Conservation (phyloP, 1,140 invertebrate species). For the Hypsibius dujardini region DNA sequence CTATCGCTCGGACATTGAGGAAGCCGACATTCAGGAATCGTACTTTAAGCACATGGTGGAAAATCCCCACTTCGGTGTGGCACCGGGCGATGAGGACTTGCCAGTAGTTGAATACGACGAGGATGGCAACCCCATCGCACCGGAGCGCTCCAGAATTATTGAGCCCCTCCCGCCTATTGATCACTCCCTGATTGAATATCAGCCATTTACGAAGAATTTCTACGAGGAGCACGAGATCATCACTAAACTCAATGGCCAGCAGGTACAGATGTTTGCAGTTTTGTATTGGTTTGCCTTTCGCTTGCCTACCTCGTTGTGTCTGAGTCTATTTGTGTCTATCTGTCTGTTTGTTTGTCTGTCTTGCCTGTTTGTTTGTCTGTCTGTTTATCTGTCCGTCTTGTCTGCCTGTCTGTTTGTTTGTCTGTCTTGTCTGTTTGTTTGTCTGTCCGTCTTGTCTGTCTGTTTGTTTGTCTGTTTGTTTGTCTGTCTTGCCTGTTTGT, state of each 20-base stretch:
- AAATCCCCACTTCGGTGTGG: constrained; percentile 68
- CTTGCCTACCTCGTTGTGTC: no score
- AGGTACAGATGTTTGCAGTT: constrained; percentile 32
- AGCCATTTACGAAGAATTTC: constrained; percentile 79
- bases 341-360: no score
- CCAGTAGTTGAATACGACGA: constrained; percentile 71
- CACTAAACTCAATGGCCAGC: constrained; percentile 45
- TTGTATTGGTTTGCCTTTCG: no score
- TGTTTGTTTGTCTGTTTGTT: no score
- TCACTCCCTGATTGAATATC: constrained; percentile 71
- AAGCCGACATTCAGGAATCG: constrained; percentile 79
- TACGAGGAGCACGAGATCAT: constrained; percentile 88
- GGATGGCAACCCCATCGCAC: constrained; percentile 84
- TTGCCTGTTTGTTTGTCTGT: no score
- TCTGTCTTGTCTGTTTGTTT: no score
- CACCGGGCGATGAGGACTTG: constrained; percentile 45
- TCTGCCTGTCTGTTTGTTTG: no score
- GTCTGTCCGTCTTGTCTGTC: no score
- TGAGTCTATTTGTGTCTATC: no score
- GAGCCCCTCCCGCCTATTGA: constrained; percentile 88
- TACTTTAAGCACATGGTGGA: constrained; percentile 75
- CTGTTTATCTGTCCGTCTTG: no score
- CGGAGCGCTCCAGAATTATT: constrained; percentile 69
- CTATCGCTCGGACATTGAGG: constrained; percentile 77
- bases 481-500: no score